A percentile compares a stretch with the other conserved stretches of the same genome.
phyloP scores from a whole-genome alignment of 2,797 vertebrate species.

The Dryobates pubescens region DNA sequence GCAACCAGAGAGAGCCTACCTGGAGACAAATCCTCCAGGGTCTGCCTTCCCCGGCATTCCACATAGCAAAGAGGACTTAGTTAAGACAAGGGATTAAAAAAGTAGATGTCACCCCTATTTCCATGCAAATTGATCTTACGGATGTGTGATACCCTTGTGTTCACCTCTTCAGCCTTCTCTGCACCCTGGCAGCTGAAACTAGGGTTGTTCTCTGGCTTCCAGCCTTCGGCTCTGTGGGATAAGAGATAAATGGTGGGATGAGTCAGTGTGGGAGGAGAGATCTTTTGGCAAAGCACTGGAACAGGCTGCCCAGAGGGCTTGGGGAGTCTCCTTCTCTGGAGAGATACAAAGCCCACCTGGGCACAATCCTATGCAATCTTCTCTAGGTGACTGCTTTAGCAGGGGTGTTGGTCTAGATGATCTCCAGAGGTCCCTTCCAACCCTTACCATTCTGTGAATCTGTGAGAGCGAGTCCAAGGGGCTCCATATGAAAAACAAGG shows the following conservation, averaged over 20 bases:
- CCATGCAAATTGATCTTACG: accelerated
- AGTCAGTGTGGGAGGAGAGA: neutral
- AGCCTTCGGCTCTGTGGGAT: neutral
- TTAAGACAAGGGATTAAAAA: neutral
- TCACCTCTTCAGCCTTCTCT: neutral
- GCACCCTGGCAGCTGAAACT: neutral
- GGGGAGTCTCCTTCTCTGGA: too few relatives aligned
- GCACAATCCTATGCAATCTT: too few relatives aligned
- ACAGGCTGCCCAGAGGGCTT: neutral
- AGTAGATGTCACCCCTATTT: accelerated
- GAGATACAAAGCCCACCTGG: neutral
- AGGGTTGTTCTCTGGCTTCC: neutral
- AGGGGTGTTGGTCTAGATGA: neutral
- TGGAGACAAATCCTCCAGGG: neutral
- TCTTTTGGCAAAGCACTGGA: neutral
- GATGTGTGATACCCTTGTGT: accelerated
- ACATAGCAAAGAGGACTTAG: accelerated
- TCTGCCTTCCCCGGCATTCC: neutral
- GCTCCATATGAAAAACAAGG: accelerated
- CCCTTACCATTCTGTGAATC: neutral
- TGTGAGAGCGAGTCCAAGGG: too few relatives aligned
- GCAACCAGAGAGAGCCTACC: neutral
- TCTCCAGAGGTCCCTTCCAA: neutral
- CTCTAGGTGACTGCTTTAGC: neutral
- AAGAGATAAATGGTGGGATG: accelerated